Evolutionary conservation across 2,797 vertebrate species (phyloP), one percentile per base, ranked within the genome.

Genomic region (Oceanodroma leucorhoa): DNA sequence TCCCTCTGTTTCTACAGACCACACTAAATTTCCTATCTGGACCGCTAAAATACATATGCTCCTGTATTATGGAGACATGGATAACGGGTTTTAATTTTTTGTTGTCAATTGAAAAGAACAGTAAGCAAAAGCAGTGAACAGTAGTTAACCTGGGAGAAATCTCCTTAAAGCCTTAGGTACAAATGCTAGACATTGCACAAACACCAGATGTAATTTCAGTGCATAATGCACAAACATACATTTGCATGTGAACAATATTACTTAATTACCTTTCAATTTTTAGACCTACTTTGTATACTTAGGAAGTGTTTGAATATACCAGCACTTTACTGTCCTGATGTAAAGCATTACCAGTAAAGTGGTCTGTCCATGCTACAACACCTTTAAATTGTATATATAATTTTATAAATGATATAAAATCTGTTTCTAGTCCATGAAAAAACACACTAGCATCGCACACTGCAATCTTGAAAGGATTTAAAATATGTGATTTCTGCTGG

Each of bases 321-420:
- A 94, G 95, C 97, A 97, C 96, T 98, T 97, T 95, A 92, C 88
- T 72, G 94, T 96, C 96, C 96, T 83, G 64, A 90, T 95, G 95
- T 90, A 98, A 97, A 97, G 95, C 38, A 93, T 96, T 94, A 94
- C 96, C 83, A 97, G 96, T 91, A 97, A 97, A 97, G 97, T 96
- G 95, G 96, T 95, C 95, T 94, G 96, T 97, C 97, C 96, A 86
- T 82, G 94, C 97, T 95, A 96, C 81, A 97, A 50, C 97, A 98
- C 96, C 95, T 98, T 98, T 97, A 98, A 98, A 98, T 98, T 98
- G 97, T 98, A 97, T 97, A 97, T 97, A 98, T 98, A 98, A 98
- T 98, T 98, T 98, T 98, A 98, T 97, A 98, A 98, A 98, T 98
- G 97, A 98, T 98, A 98, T 98, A 98, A 98, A 98, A 98, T 98